These are phyloP conservation scores for Lytechinus pictus DNA, from an alignment of 35 echinoderm and acorn worm genomes.

Conservation along the genomic window DNA sequence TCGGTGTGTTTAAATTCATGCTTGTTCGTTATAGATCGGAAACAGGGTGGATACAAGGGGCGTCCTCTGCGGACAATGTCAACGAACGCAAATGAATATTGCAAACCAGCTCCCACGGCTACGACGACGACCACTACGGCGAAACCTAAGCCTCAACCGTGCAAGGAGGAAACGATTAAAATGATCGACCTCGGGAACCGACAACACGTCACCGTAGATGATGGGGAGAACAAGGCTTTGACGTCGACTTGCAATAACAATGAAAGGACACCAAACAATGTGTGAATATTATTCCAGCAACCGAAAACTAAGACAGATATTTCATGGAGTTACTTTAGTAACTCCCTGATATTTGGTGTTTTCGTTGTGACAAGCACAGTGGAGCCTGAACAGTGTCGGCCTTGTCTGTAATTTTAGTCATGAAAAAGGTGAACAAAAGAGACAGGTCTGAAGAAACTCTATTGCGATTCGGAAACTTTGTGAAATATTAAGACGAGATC, in stretches of 20 bases:
- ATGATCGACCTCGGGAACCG: neutral
- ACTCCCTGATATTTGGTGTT: neutral
- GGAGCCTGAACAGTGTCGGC: too few species aligned
- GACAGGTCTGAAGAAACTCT: too few species aligned
- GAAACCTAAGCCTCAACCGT: neutral
- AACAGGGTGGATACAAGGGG: neutral
- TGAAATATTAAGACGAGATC: too few species aligned
- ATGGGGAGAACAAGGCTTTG: neutral
- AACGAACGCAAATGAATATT: neutral
- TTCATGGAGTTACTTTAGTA: too few species aligned
- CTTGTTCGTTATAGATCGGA: neutral
- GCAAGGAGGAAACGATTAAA: neutral
- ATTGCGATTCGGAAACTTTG: neutral
- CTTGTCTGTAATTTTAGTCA: too few species aligned
- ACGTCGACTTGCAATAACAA: slow-evolving; percentile 15
- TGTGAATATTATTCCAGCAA: neutral
- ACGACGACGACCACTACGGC: neutral
- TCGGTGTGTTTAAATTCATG: too few species aligned
- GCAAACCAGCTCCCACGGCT: neutral
- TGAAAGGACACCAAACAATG: neutral
- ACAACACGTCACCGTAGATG: neutral
- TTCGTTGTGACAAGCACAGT: neutral
- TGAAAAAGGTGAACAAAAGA: too few species aligned
- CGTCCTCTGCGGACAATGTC: slow-evolving; percentile 9
- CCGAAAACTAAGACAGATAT: too few species aligned